A percentile compares a stretch with the other conserved stretches of the same genome.
Evolutionary conservation across 2,797 vertebrate genomes (phyloP).

Genomic region (Cirrhinus molitorella): DNA sequence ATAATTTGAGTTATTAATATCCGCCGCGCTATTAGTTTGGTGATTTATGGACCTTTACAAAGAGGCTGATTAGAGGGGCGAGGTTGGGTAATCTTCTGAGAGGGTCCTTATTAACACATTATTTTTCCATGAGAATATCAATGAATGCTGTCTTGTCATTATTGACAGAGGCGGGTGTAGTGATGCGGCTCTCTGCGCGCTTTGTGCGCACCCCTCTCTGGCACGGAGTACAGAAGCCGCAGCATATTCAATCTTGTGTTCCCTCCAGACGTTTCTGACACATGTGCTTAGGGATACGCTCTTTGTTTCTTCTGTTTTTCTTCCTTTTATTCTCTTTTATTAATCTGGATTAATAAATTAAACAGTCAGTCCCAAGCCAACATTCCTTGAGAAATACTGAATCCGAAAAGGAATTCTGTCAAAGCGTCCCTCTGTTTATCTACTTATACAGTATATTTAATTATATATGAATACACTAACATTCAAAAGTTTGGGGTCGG

Average conservation of each 20-base stretch:
- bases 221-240: constrained; percentile 1
- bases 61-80: constrained; percentile 68
- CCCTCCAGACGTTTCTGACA: constrained; percentile 43
- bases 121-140: constrained; percentile 67
- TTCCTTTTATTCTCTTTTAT: constrained; percentile 36
- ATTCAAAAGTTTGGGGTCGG: neutral
- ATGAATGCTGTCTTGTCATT: constrained; percentile 62
- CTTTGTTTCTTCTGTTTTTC: constrained; percentile 52
- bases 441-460: neutral
- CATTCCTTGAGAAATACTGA: constrained; percentile 7
- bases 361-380: constrained; percentile 11
- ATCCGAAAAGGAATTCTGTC: neutral
- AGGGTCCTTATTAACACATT: constrained; percentile 71
- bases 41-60: constrained; percentile 70
- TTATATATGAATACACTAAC: too few species aligned
- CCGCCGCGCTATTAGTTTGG: constrained; percentile 66
- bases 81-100: constrained; percentile 68
- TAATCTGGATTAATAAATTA: constrained; percentile 30
- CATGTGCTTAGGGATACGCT: constrained; percentile 19
- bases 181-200: constrained; percentile 34
- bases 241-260: constrained; percentile 23
- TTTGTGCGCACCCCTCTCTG: constrained; percentile 40
- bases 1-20: constrained; percentile 71
- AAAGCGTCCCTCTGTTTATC: neutral
- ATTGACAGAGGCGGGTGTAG: constrained; percentile 57